phyloP scores from a whole-genome alignment of 2,113 vertebrate genomes.

The Ciconia maguari region DNA sequence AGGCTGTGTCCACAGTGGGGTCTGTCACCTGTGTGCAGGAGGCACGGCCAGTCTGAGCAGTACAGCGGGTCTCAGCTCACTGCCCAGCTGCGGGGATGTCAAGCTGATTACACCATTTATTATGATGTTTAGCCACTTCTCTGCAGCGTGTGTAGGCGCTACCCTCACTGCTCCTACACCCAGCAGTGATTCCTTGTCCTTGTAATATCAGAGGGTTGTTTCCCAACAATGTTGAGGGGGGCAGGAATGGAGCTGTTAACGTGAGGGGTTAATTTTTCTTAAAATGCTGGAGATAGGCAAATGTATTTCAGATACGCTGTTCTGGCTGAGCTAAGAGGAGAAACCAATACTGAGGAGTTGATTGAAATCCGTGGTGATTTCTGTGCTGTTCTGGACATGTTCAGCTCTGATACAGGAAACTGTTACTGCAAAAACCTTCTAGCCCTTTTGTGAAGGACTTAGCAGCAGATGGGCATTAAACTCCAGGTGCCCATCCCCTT shows the following conservation, averaged over 20 bases:
- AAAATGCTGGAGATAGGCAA: not conserved
- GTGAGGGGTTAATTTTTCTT: not conserved
- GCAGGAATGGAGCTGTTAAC: not conserved
- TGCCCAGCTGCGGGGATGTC: not conserved
- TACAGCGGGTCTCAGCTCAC: not conserved
- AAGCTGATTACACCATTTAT: not conserved
- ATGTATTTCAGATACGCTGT: not conserved
- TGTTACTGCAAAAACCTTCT: not conserved
- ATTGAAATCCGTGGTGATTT: accelerated
- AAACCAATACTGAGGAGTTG: not conserved
- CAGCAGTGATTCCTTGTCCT: not conserved
- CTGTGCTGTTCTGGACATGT: not conserved
- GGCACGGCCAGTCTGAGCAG: not conserved
- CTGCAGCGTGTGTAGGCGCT: not conserved
- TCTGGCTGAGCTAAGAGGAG: not conserved
- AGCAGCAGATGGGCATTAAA: not conserved
- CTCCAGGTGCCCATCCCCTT: not conserved
- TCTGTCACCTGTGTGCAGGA: not conserved
- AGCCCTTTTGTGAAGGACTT: not conserved
- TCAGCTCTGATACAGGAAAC: not conserved
- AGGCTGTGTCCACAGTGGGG: accelerated
- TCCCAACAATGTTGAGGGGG: not conserved
- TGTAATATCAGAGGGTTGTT: not conserved
- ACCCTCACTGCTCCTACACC: not conserved
- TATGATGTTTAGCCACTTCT: not conserved